Evolutionary conservation across 2,888 invertebrate species (phyloP).

Genomic region (Agrotis ipsilon): DNA sequence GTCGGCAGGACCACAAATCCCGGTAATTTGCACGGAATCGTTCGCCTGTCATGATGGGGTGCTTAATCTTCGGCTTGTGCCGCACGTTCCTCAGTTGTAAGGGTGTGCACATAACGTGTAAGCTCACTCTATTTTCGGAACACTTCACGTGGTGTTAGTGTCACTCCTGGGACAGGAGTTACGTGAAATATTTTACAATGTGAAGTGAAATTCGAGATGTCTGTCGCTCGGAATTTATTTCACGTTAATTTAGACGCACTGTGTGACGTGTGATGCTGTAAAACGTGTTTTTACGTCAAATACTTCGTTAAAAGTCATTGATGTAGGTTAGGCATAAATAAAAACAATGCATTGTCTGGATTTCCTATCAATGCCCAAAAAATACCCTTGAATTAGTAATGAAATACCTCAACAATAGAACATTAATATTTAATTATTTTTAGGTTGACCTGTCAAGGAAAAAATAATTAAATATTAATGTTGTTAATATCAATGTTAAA

Average conservation of each 20-base stretch:
- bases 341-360: constrained; percentile 23
- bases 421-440: constrained; percentile 5
- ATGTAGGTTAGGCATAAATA: constrained; percentile 20
- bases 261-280: constrained; percentile 20
- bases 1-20: constrained; percentile 64
- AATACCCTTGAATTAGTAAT: constrained; percentile 6
- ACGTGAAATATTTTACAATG: constrained; percentile 58
- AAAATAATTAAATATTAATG: no score
- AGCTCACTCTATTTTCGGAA: constrained; percentile 53
- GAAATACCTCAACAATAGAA: constrained; percentile 13
- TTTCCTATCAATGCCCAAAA: constrained; percentile 11
- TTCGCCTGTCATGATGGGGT: constrained; percentile 63
- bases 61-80: constrained; percentile 62
- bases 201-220: constrained; percentile 51
- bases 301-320: not conserved
- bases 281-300: constrained; percentile 26
- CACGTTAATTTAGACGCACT: constrained; percentile 40
- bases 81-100: constrained; percentile 50
- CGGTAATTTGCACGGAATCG: constrained; percentile 67
- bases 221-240: constrained; percentile 47
- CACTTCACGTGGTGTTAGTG: constrained; percentile 44
- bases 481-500: no score
- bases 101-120: constrained; percentile 50
- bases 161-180: constrained; percentile 44
- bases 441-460: no score